Percentiles rank a stretch among this genome's conserved stretches.
Conservation (phyloP, 2,888 invertebrate species). For the Diplazon laetatorius region DNA sequence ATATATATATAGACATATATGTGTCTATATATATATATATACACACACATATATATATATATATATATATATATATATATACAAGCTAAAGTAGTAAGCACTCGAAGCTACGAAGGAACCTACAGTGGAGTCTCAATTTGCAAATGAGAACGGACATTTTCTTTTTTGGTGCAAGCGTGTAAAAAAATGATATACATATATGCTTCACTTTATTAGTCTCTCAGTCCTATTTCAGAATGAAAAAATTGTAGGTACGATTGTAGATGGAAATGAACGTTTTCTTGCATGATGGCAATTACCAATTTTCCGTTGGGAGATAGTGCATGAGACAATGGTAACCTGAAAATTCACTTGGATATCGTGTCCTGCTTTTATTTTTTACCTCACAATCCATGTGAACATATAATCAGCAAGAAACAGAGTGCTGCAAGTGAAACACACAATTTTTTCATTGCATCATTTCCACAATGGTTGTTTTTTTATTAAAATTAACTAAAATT, state of each 20-base stretch:
- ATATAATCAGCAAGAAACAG: no score
- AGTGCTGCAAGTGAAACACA: no score
- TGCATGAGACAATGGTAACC: not conserved
- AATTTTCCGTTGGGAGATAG: not conserved
- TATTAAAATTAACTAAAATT: no score
- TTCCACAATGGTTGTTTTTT: no score
- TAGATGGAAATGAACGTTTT: slow-evolving; percentile 3
- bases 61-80: no score
- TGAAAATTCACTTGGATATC: not conserved
- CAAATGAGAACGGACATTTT: not conserved
- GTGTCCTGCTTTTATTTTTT: not conserved
- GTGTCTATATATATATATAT: no score
- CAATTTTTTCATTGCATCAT: no score
- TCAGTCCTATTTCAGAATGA: not conserved
- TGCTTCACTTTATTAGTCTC: slow-evolving; percentile 4
- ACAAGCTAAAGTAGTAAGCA: not conserved
- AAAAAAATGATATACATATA: not conserved
- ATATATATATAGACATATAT: no score
- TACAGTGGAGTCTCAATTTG: not conserved
- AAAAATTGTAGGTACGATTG: not conserved
- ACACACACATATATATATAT: no score
- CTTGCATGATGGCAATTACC: not conserved
- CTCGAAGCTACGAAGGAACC: not conserved
- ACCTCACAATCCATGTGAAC: no score
- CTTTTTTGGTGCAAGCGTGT: not conserved